Evolutionary conservation across 2,888 invertebrate species (phyloP).

Genomic region (Cryptocephalus primarius): DNA sequence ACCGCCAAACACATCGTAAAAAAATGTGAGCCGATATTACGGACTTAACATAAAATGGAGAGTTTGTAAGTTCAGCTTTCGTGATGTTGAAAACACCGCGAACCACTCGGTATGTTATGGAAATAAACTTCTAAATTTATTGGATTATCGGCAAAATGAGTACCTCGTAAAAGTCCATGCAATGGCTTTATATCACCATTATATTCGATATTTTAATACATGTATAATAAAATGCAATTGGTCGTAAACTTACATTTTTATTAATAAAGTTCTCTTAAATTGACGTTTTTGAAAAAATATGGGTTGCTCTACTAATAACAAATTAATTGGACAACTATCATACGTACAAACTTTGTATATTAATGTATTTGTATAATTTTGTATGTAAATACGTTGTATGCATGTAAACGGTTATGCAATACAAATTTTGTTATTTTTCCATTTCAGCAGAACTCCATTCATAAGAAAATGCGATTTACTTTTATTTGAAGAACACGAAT

Average conservation of each 20-base stretch:
- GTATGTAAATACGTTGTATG: no score
- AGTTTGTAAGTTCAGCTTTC: no score
- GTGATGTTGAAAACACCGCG: no score
- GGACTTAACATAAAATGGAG: neutral
- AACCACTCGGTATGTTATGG: constrained; percentile 11
- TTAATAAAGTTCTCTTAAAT: no score
- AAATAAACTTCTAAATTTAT: constrained; percentile 11
- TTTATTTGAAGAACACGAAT: no score
- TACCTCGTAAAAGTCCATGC: constrained; percentile 27
- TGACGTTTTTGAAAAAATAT: no score
- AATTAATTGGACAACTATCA: neutral
- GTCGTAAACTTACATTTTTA: neutral
- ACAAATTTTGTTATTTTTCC: no score
- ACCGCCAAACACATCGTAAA: neutral
- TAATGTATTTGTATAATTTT: no score
- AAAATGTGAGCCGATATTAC: neutral
- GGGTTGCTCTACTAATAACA: neutral
- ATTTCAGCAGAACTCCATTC: no score
- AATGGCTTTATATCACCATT: constrained; percentile 28
- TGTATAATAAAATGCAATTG: constrained; percentile 27
- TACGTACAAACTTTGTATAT: neutral
- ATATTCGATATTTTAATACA: constrained; percentile 32
- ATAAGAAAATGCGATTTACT: no score
- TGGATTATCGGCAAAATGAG: constrained; percentile 12
- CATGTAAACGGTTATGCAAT: no score